Evolutionary conservation across 1,140 invertebrate species (phyloP).

Genomic region (Thalassaphorura encarpata): DNA sequence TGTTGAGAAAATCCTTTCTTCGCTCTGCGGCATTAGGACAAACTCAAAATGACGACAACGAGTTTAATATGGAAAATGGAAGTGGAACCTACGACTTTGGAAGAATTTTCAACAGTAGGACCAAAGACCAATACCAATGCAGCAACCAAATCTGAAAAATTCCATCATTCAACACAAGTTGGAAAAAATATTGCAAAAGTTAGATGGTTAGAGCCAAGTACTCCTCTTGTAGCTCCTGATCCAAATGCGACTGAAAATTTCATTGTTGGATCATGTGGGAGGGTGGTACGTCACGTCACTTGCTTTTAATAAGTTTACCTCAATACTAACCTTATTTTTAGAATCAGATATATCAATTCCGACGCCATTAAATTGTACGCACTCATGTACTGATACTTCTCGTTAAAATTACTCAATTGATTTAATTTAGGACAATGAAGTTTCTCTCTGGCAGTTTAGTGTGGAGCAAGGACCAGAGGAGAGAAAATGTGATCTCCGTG

Average conservation of each 20-base stretch:
- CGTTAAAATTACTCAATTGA: not conserved
- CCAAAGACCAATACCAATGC: too few relatives aligned
- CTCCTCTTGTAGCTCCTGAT: constrained; percentile 8
- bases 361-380: too few relatives aligned
- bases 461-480: not conserved
- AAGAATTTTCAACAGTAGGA: too few relatives aligned
- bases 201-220: constrained; percentile 11
- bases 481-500: not conserved
- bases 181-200: constrained; percentile 21
- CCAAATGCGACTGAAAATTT: constrained; percentile 24
- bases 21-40: too few relatives aligned
- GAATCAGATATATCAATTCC: too few relatives aligned
- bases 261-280: constrained; percentile 11
- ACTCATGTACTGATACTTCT: not conserved
- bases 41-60: too few relatives aligned
- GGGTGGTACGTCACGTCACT: not conserved
- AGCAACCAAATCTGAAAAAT: too few relatives aligned
- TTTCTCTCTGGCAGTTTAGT: constrained; percentile 21
- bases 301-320: too few relatives aligned
- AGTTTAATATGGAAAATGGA: too few relatives aligned
- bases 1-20: too few relatives aligned
- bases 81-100: too few relatives aligned
- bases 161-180: constrained; percentile 10
- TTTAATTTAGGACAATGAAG: constrained; percentile 18
- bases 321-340: too few relatives aligned